Percentiles rank a stretch among this genome's conserved stretches.
Conservation (phyloP, 1,140 invertebrate species). For the Orchestia grillus region DNA sequence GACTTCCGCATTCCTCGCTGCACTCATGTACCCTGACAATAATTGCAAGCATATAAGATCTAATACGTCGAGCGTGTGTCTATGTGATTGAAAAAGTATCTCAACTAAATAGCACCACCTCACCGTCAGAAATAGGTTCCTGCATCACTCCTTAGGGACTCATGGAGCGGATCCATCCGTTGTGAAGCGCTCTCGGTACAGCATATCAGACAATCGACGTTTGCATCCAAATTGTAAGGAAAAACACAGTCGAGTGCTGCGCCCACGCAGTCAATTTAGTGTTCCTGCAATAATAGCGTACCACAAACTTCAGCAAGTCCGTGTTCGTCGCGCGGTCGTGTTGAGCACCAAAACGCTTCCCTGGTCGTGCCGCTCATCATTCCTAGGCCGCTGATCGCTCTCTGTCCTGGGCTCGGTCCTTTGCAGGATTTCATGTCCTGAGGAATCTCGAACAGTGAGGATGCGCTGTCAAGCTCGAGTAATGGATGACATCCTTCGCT, state of each 20-base stretch:
- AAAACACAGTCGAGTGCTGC: background rate
- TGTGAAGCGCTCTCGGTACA: background rate
- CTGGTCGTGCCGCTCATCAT: background rate
- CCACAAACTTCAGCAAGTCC: background rate
- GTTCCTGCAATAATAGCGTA: background rate
- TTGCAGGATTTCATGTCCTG: constrained; percentile 49
- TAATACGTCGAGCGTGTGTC: too few species aligned
- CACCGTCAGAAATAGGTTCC: too few species aligned
- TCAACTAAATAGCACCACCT: too few species aligned
- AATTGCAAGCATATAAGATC: too few species aligned
- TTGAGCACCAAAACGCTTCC: background rate
- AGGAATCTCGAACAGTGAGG: constrained; percentile 38
- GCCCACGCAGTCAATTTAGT: background rate
- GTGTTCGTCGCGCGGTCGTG: background rate
- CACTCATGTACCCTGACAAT: too few species aligned
- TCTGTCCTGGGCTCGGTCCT: background rate
- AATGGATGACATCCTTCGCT: constrained; percentile 55
- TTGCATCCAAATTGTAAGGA: background rate
- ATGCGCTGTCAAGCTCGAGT: constrained; percentile 50
- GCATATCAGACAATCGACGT: background rate
- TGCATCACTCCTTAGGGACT: too few species aligned
- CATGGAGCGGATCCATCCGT: too few species aligned
- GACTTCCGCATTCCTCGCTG: too few species aligned
- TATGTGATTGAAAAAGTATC: too few species aligned
- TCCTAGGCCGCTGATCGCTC: constrained; percentile 28